phyloP scores from a whole-genome alignment of 2,888 invertebrate genomes.

The Onchidella celtica region DNA sequence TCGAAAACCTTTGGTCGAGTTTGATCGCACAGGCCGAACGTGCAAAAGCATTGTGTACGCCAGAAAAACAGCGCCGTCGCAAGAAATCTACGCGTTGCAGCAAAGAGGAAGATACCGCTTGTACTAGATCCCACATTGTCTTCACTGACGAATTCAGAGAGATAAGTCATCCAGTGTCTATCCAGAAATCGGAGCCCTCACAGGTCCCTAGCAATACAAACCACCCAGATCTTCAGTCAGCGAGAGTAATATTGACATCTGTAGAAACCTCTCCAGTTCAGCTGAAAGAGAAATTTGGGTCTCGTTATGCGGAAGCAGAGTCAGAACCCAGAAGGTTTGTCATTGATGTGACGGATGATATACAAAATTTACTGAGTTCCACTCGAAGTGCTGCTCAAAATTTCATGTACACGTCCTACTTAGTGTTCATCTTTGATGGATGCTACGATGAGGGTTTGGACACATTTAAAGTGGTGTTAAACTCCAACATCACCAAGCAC shows the following conservation, averaged over 20 bases:
- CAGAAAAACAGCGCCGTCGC: neutral
- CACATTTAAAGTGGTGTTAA: slow-evolving; percentile 46
- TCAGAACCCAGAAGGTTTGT: slow-evolving; percentile 54
- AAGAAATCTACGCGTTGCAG: neutral
- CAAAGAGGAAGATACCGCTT: neutral
- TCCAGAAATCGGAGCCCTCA: no score
- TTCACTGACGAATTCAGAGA: slow-evolving; percentile 27
- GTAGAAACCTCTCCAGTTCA: slow-evolving; percentile 36
- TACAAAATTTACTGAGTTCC: slow-evolving; percentile 15
- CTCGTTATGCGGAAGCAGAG: slow-evolving; percentile 45
- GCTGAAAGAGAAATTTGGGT: slow-evolving; percentile 50
- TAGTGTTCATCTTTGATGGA: slow-evolving; percentile 48
- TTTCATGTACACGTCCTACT: slow-evolving; percentile 32
- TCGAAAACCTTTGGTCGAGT: neutral
- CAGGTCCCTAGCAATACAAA: no score
- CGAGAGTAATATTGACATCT: slow-evolving; percentile 32
- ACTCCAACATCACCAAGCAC: slow-evolving; percentile 37
- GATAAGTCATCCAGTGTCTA: no score
- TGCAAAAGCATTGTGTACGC: slow-evolving; percentile 12
- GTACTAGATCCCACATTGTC: slow-evolving; percentile 44
- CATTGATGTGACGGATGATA: slow-evolving; percentile 51
- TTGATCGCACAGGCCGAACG: slow-evolving; percentile 45
- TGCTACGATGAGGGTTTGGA: slow-evolving; percentile 47
- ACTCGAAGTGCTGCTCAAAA: neutral
- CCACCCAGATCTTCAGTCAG: neutral